phyloP scores from a whole-genome alignment of 92 coral and sea anemone species.

The Metridium senile region DNA sequence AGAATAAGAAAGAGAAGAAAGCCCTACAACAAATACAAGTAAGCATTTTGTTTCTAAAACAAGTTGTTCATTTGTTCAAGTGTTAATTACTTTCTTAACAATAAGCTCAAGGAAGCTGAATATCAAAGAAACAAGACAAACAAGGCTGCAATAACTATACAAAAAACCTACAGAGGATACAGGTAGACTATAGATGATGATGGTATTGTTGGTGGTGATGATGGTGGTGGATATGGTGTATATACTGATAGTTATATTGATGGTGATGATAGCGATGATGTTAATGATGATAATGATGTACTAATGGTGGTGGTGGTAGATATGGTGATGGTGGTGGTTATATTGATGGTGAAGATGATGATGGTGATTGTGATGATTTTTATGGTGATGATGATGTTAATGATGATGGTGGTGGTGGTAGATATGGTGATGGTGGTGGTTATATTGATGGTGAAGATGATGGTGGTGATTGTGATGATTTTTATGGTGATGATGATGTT shows the following conservation, averaged over 20 bases:
- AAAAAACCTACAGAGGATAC: conserved; percentile 71
- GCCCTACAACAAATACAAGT: conserved; percentile 76
- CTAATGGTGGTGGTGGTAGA: not conserved
- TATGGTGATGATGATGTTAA: not conserved
- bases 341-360: not conserved
- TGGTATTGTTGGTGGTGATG: not conserved
- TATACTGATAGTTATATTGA: not conserved
- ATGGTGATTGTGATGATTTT: not conserved
- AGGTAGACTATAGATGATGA: conserved; percentile 54
- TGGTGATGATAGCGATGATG: not conserved
- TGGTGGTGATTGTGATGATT: not conserved
- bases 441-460: not conserved
- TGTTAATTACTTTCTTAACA: not conserved
- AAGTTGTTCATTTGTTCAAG: no score
- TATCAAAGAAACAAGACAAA: conserved; percentile 54
- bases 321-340: not conserved
- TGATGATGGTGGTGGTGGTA: not conserved
- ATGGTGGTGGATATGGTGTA: not conserved
- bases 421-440: not conserved
- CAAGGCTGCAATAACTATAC: conserved; percentile 72
- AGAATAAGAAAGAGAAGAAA: conserved; percentile 57
- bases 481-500: not conserved
- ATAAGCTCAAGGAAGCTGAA: conserved; percentile 73
- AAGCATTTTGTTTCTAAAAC: no score
- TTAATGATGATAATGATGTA: not conserved